Evolutionary conservation across 2,113 vertebrate species (phyloP).

Genomic region (Poeciliopsis prolifica): DNA sequence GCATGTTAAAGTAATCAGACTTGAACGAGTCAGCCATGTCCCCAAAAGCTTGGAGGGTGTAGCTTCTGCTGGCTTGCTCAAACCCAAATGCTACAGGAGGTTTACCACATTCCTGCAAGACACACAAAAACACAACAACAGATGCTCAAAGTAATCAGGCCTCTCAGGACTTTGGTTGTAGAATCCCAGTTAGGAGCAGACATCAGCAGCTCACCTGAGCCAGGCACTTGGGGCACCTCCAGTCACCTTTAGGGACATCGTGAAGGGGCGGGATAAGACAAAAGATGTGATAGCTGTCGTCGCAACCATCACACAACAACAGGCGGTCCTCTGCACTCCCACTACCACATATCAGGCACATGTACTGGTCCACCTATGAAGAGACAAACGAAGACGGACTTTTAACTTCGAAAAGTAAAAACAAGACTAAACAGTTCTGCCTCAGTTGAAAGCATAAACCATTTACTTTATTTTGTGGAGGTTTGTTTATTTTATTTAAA

Average conservation of each 20-base stretch:
- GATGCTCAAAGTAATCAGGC: background rate
- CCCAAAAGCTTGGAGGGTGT: slow-evolving; percentile 92
- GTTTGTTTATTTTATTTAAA: slow-evolving; percentile 77
- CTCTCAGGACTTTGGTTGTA: background rate
- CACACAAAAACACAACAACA: slow-evolving; percentile 10
- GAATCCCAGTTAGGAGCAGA: slow-evolving; percentile 14
- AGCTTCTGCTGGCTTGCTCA: slow-evolving; percentile 93
- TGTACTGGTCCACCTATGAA: slow-evolving; percentile 92
- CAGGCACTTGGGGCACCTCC: slow-evolving; percentile 97
- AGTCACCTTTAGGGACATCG: slow-evolving; percentile 97
- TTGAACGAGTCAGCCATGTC: slow-evolving; percentile 99
- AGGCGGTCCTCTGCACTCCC: slow-evolving; percentile 92
- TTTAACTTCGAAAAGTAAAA: background rate
- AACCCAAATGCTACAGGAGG: slow-evolving; percentile 97
- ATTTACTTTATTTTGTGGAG: slow-evolving; percentile 79
- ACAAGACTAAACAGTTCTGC: background rate
- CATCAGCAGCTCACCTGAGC: slow-evolving; percentile 86
- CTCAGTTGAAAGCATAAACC: background rate
- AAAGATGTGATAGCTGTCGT: slow-evolving; percentile 98
- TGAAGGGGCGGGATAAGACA: slow-evolving; percentile 95
- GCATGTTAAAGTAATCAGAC: slow-evolving; percentile 99
- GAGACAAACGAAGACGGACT: background rate
- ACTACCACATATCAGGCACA: slow-evolving; percentile 91
- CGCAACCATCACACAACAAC: slow-evolving; percentile 95
- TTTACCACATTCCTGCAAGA: slow-evolving; percentile 92